phyloP scores from a whole-genome alignment of 1,140 invertebrate genomes.

The Sipha flava region DNA sequence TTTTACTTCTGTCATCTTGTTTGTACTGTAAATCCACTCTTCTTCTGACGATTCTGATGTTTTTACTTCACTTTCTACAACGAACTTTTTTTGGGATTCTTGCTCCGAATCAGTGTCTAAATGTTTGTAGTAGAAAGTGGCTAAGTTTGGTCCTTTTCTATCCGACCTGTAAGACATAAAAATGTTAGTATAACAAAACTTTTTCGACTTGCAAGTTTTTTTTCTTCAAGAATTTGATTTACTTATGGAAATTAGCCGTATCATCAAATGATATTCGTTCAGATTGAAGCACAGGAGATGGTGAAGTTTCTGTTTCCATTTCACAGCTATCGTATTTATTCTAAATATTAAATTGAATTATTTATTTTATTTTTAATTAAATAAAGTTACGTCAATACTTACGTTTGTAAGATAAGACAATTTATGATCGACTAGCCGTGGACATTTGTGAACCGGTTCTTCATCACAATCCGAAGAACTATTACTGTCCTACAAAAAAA shows the following conservation, averaged over 20 bases:
- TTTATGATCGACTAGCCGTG: slow-evolving; percentile 46
- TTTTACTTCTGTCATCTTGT: slow-evolving; percentile 41
- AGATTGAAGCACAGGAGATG: background rate
- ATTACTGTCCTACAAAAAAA: background rate
- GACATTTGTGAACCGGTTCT: slow-evolving; percentile 59
- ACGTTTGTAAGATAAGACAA: background rate
- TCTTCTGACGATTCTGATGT: slow-evolving; percentile 58
- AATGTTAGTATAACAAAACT: slow-evolving; percentile 22
- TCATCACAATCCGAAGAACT: slow-evolving; percentile 52
- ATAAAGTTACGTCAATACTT: background rate
- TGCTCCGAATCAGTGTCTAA: slow-evolving; percentile 70
- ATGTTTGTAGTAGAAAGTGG: slow-evolving; percentile 74
- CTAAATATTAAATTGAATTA: background rate
- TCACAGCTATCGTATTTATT: background rate
- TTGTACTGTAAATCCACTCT: slow-evolving; percentile 59
- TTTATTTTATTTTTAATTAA: background rate
- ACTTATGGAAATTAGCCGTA: slow-evolving; percentile 26
- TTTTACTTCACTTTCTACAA: slow-evolving; percentile 46
- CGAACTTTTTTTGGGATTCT: slow-evolving; percentile 39
- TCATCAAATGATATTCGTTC: slow-evolving; percentile 29
- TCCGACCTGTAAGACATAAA: slow-evolving; percentile 50
- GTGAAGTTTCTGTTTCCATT: slow-evolving; percentile 18
- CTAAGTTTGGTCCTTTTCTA: slow-evolving; percentile 67
- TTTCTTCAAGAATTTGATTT: background rate
- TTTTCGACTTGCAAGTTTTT: background rate